These are phyloP conservation scores for Listrodromus nycthemerus DNA, from an alignment of 2,888 invertebrate species.

Conservation along the genomic window DNA sequence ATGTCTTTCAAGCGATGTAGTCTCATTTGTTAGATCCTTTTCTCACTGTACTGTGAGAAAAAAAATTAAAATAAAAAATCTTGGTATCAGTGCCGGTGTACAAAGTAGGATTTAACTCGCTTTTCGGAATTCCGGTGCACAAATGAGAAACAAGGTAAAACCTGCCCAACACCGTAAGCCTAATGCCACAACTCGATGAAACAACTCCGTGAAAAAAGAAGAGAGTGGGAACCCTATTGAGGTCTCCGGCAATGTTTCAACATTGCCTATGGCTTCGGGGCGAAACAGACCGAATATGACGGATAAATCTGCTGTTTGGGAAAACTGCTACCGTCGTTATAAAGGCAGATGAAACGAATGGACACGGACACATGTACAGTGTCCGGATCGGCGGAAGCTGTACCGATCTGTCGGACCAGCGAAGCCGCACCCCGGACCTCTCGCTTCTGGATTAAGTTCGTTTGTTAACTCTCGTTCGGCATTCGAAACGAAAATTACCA, in stretches of 20 bases:
- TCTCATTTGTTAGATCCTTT: too few species aligned
- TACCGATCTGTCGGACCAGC: neutral
- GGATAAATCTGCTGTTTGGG: conserved; percentile 1
- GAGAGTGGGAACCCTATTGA: neutral
- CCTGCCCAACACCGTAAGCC: neutral
- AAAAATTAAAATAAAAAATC: too few species aligned
- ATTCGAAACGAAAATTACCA: conserved; percentile 52
- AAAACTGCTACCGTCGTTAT: neutral
- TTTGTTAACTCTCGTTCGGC: conserved; percentile 61
- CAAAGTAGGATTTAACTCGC: neutral
- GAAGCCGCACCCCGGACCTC: conserved; percentile 55
- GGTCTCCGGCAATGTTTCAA: neutral
- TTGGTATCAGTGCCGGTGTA: too few species aligned
- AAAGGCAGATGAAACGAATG: neutral
- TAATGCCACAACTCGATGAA: neutral
- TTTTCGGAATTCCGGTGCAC: neutral
- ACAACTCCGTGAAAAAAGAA: neutral
- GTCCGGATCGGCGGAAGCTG: conserved; percentile 20
- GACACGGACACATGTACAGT: neutral
- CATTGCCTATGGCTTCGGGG: neutral
- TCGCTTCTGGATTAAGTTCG: conserved; percentile 65
- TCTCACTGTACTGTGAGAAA: neutral
- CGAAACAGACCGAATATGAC: neutral
- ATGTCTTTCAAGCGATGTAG: too few species aligned
- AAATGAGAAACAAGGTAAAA: neutral